These are phyloP conservation scores for Himalopsyche kuldschensis DNA, from an alignment of 2,888 invertebrate genomes.

Conservation along the genomic window DNA sequence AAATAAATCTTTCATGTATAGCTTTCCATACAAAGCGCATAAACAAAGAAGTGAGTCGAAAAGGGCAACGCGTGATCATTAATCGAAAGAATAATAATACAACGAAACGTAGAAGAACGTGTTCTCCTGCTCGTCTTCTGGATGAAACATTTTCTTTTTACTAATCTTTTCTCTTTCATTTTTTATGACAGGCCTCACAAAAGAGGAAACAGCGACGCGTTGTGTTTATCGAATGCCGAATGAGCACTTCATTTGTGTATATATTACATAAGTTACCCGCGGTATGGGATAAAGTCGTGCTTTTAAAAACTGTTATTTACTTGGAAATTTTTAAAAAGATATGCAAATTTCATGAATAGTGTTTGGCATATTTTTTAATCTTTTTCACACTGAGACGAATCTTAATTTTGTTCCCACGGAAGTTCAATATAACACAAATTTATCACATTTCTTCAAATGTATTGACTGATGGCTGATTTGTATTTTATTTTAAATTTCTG, in stretches of 20 bases:
- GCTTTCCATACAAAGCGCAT: background rate
- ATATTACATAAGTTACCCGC: too few relatives aligned
- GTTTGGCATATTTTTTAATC: too few relatives aligned
- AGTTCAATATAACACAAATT: too few relatives aligned
- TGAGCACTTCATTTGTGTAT: background rate
- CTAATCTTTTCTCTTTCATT: slow-evolving; percentile 28
- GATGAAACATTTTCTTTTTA: slow-evolving; percentile 36
- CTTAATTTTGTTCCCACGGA: too few relatives aligned
- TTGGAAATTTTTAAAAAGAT: too few relatives aligned
- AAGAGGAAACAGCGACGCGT: slow-evolving; percentile 3
- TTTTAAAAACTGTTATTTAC: too few relatives aligned
- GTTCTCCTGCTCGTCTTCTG: slow-evolving; percentile 23
- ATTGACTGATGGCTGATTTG: too few relatives aligned
- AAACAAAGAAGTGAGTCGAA: background rate
- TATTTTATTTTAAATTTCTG: too few relatives aligned
- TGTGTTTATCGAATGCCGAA: background rate
- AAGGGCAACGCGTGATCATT: slow-evolving; percentile 26
- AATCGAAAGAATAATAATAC: slow-evolving; percentile 20
- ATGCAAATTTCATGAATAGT: too few relatives aligned
- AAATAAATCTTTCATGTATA: background rate
- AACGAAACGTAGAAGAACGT: slow-evolving; percentile 24
- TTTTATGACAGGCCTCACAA: slow-evolving; percentile 24
- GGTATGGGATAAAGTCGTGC: too few relatives aligned
- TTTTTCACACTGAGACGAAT: too few relatives aligned
- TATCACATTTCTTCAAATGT: too few relatives aligned